Conservation (phyloP, 2,888 invertebrate species). For the Cantharis rustica region DNA sequence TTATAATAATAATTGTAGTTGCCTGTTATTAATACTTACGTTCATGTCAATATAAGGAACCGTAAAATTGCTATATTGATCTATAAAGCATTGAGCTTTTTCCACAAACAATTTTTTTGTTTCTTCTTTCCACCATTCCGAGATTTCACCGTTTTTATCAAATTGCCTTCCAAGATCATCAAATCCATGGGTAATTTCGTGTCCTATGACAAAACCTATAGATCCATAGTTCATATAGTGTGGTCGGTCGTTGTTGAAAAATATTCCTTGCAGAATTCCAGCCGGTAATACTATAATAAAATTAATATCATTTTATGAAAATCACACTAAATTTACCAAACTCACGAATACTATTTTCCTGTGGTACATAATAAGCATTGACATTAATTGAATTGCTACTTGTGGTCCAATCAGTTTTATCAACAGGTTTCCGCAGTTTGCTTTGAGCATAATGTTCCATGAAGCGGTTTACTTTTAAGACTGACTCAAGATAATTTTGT, state of each 20-base stretch:
- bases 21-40: constrained; percentile 56
- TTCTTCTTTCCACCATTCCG: constrained; percentile 13
- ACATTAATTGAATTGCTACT: constrained; percentile 59
- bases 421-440: constrained; percentile 60
- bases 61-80: constrained; percentile 86
- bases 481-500: constrained; percentile 16
- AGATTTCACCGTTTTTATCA: constrained; percentile 8
- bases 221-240: constrained; percentile 86
- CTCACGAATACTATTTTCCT: constrained; percentile 63
- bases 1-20: neutral
- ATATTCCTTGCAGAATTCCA: constrained; percentile 84
- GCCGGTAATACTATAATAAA: constrained; percentile 78
- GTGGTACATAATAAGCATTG: constrained; percentile 61
- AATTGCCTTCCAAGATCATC: constrained; percentile 52
- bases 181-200: constrained; percentile 85
- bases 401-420: constrained; percentile 60
- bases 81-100: constrained; percentile 82
- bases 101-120: neutral
- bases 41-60: constrained; percentile 65
- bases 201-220: constrained; percentile 83
- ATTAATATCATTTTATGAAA: neutral
- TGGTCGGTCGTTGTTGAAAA: constrained; percentile 82
- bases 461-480: constrained; percentile 42
- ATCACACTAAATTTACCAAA: constrained; percentile 17
- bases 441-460: constrained; percentile 58